phyloP scores from a whole-genome alignment of 2,888 invertebrate genomes.

The Stenodema calcarata region DNA sequence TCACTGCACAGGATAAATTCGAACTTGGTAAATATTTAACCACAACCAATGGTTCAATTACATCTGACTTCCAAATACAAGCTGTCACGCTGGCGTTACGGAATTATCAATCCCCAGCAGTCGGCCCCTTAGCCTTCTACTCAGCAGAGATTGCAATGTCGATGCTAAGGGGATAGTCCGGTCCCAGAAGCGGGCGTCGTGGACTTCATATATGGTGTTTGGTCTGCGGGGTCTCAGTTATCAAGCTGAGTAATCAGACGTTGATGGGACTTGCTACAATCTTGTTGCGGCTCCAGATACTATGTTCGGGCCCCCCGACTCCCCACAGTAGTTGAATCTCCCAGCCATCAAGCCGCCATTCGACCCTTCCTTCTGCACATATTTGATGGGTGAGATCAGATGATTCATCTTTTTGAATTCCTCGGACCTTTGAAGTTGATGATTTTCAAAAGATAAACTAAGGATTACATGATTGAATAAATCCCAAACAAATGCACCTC shows the following conservation, averaged over 20 bases:
- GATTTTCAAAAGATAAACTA: too few relatives aligned
- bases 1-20: too few relatives aligned
- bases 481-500: too few relatives aligned
- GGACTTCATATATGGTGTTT: slow-evolving; percentile 8
- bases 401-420: too few relatives aligned
- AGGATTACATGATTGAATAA: too few relatives aligned
- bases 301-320: not conserved
- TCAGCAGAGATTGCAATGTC: not conserved
- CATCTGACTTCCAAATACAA: not conserved
- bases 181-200: not conserved
- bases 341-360: not conserved
- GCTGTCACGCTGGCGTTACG: not conserved
- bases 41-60: not conserved
- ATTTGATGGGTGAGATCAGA: not conserved
- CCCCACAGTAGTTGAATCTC: not conserved
- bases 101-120: not conserved
- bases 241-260: slow-evolving; percentile 24
- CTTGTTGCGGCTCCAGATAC: not conserved
- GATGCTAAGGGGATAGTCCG: not conserved
- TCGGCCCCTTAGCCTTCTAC: not conserved
- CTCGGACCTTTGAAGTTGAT: too few relatives aligned
- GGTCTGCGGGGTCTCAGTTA: not conserved
- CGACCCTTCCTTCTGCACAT: not conserved
- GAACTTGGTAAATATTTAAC: too few relatives aligned
- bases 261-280: not conserved